Conservation (phyloP, 2,888 invertebrate genomes). For the Poecilobothrus nobilitatus region DNA sequence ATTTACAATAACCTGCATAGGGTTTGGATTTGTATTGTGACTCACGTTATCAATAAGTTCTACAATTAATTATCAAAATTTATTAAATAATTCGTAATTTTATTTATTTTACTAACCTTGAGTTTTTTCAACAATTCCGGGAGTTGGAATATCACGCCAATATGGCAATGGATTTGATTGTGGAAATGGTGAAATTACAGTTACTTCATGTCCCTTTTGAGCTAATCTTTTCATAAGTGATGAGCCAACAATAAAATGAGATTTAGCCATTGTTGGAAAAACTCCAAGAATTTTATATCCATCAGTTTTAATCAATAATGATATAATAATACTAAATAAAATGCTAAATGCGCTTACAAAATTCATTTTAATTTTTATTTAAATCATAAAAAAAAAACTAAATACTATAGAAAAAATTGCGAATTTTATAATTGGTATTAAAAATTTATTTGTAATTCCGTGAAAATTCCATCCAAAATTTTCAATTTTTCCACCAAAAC, state of each 20-base stretch:
- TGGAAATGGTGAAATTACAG: conserved; percentile 34
- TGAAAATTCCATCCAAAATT: too few relatives aligned
- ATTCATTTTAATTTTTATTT: too few relatives aligned
- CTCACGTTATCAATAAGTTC: conserved; percentile 11
- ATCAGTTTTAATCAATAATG: background rate
- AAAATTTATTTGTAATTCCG: too few relatives aligned
- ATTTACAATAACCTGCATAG: conserved; percentile 7
- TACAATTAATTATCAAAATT: background rate
- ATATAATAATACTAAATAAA: background rate
- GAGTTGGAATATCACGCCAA: conserved; percentile 28
- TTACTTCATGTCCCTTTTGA: conserved; percentile 39
- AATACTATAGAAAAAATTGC: too few relatives aligned
- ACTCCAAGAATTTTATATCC: conserved; percentile 2
- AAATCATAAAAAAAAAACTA: too few relatives aligned
- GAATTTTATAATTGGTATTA: too few relatives aligned
- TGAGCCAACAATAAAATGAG: conserved; percentile 34
- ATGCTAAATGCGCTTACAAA: background rate
- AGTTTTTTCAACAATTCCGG: conserved; percentile 18
- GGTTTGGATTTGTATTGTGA: background rate
- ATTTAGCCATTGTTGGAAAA: conserved; percentile 18
- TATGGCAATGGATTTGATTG: conserved; percentile 30
- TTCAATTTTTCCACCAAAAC: too few relatives aligned
- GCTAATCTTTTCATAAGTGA: conserved; percentile 35
- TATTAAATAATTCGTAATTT: background rate
- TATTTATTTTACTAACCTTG: conserved; percentile 3